phyloP scores from a whole-genome alignment of 2,797 vertebrate species.

The Phrynocephalus forsythii region DNA sequence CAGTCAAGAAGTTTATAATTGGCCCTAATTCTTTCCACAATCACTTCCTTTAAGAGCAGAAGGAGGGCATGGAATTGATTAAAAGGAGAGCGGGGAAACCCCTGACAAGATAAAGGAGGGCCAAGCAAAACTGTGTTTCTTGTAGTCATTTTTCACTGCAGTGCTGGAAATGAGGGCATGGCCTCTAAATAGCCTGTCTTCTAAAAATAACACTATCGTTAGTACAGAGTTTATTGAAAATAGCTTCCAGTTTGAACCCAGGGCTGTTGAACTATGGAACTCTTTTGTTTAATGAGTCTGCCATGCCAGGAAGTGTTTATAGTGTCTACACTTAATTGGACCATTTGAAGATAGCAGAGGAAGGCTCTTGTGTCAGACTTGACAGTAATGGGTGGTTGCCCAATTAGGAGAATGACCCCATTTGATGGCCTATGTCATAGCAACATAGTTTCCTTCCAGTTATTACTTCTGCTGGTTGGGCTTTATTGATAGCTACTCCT shows the following conservation, averaged over 20 bases:
- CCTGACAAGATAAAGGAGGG: conserved; percentile 59
- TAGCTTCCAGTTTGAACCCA: conserved; percentile 71
- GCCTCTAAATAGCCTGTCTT: conserved; percentile 65
- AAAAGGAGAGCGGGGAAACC: conserved; percentile 42
- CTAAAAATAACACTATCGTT: conserved; percentile 73
- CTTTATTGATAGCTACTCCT: conserved; percentile 21
- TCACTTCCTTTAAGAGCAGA: conserved; percentile 22
- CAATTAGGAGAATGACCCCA: conserved; percentile 58
- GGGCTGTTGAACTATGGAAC: conserved; percentile 65
- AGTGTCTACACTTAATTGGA: conserved; percentile 75
- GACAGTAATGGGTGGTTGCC: conserved; percentile 53
- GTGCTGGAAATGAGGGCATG: conserved; percentile 62
- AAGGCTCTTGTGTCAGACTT: conserved; percentile 56
- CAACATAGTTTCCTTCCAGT: conserved; percentile 41
- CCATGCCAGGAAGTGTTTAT: conserved; percentile 72
- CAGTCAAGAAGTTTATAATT: not conserved
- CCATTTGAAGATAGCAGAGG: conserved; percentile 54
- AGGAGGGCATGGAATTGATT: conserved; percentile 69
- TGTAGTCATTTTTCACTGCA: conserved; percentile 30
- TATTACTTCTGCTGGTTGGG: conserved; percentile 33
- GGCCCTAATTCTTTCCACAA: not conserved
- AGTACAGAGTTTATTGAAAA: conserved; percentile 67
- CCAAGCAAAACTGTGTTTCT: conserved; percentile 42
- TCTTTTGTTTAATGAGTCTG: conserved; percentile 72
- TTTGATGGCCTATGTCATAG: conserved; percentile 50